A percentile compares a stretch with the other conserved stretches of the same genome.
Conservation (phyloP, 2,113 vertebrate genomes). For the Cebus imitator region DNA sequence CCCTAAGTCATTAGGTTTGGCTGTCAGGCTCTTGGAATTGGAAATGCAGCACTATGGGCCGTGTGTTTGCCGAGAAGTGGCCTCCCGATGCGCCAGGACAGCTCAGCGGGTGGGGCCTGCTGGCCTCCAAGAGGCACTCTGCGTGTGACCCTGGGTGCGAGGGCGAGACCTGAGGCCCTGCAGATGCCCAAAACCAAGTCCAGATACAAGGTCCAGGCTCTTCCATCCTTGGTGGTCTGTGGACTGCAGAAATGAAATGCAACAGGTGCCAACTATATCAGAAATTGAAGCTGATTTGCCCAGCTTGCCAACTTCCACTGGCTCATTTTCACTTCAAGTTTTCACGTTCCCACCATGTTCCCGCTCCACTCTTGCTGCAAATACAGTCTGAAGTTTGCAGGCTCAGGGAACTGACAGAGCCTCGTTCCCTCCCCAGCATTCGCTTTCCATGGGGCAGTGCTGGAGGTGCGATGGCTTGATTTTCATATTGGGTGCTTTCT, state of each 20-base stretch:
- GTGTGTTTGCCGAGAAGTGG: background rate
- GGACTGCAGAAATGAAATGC: background rate
- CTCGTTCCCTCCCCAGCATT: accelerated
- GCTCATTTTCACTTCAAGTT: background rate
- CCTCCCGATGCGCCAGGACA: background rate
- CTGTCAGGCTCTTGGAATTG: background rate
- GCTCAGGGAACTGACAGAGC: background rate
- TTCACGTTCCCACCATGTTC: background rate
- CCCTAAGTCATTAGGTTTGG: background rate
- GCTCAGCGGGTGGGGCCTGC: background rate
- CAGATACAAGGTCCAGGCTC: background rate
- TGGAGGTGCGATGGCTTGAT: accelerated
- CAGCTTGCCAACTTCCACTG: background rate
- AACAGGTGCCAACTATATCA: background rate
- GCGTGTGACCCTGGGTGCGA: background rate
- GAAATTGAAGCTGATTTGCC: background rate
- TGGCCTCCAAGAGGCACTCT: accelerated
- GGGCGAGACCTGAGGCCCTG: accelerated
- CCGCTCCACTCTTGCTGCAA: background rate
- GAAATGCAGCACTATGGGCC: accelerated
- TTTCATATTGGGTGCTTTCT: too few species aligned
- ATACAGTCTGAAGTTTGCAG: background rate
- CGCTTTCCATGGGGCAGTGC: accelerated
- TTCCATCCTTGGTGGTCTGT: background rate
- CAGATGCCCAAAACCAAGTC: too few species aligned